Conservation (phyloP, 2,113 vertebrate genomes). For the Gallinago jamesoni region DNA sequence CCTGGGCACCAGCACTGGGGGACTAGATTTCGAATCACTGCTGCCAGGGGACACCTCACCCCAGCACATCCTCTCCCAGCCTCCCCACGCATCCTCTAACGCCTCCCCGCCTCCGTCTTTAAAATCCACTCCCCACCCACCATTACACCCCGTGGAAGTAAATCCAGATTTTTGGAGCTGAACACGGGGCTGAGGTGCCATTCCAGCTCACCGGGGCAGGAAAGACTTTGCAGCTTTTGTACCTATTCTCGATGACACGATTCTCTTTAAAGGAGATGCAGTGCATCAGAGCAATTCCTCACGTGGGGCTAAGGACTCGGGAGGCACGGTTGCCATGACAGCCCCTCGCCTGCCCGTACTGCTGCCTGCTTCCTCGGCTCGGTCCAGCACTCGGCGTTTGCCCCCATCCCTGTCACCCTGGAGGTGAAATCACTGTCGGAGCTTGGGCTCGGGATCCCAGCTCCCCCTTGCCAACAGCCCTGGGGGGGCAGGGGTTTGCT, state of each 20-base stretch:
- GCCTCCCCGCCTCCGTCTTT: accelerated
- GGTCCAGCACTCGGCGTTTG: not conserved
- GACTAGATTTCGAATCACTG: accelerated
- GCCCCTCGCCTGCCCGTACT: not conserved
- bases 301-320: not conserved
- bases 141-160: not conserved
- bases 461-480: accelerated
- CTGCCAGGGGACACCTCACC: not conserved
- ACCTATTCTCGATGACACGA: not conserved
- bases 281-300: not conserved
- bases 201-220: not conserved
- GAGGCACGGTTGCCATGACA: conserved; percentile 43
- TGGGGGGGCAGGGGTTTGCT: not conserved
- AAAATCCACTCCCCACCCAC: not conserved
- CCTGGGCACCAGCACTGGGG: not conserved
- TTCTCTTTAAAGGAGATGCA: not conserved
- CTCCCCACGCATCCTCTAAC: not conserved
- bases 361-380: not conserved
- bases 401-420: accelerated
- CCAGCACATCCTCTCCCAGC: not conserved
- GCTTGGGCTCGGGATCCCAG: not conserved
- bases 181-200: not conserved
- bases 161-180: not conserved
- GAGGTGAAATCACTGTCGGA: not conserved
- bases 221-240: too few relatives aligned